phyloP scores from a whole-genome alignment of 2,797 vertebrate species.

The Anniella stebbinsi region DNA sequence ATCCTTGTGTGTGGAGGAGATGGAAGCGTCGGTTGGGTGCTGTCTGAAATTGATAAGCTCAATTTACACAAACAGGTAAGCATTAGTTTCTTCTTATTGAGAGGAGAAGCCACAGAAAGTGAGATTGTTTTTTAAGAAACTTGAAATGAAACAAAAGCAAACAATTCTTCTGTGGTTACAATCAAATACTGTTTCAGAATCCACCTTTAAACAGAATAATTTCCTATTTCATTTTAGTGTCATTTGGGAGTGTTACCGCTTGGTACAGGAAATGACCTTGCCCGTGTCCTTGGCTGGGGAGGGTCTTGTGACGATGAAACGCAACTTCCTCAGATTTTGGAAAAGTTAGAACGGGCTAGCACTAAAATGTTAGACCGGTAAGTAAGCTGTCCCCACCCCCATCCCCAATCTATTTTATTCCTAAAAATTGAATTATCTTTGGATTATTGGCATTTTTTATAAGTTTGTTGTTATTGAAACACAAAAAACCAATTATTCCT shows the following conservation, averaged over 20 bases:
- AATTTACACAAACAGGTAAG: slow-evolving; percentile 95
- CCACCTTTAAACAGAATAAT: background rate
- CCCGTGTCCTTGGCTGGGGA: slow-evolving; percentile 97
- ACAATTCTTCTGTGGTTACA: too few relatives aligned
- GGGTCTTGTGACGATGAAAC: slow-evolving; percentile 96
- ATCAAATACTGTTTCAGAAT: background rate
- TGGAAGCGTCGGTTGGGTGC: slow-evolving; percentile 97
- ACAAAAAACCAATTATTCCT: background rate
- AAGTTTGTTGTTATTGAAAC: slow-evolving; percentile 7
- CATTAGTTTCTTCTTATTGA: slow-evolving; percentile 30
- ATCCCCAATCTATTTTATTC: background rate
- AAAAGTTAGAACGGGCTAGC: slow-evolving; percentile 97
- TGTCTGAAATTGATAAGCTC: slow-evolving; percentile 98
- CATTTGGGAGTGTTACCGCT: slow-evolving; percentile 95
- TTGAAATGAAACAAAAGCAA: background rate
- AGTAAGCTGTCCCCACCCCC: slow-evolving; percentile 4
- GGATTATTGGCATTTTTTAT: background rate
- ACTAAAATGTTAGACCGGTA: slow-evolving; percentile 99
- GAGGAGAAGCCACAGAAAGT: background rate
- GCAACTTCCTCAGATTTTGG: slow-evolving; percentile 95
- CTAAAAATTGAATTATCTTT: background rate
- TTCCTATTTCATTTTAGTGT: slow-evolving; percentile 85
- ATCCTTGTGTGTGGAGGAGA: slow-evolving; percentile 98
- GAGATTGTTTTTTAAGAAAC: background rate
- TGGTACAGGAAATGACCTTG: slow-evolving; percentile 97